Percentiles rank a stretch among this genome's conserved stretches.
Conservation (phyloP, 2,113 vertebrate species). For the Chaenogobius annularis region DNA sequence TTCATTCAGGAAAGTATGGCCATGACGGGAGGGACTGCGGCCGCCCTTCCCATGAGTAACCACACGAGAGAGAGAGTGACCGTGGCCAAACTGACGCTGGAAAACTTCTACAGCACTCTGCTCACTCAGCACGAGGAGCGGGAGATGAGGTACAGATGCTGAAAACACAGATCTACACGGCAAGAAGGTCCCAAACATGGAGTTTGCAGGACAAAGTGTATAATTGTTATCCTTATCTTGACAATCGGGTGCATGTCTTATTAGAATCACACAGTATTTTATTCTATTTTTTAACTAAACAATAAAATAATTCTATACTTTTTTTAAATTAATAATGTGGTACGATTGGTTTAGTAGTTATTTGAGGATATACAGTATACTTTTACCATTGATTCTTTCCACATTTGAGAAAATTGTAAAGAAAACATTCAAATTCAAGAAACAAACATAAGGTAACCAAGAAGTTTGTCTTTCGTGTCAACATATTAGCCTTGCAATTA, state of each 20-base stretch:
- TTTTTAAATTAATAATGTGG: too few relatives aligned
- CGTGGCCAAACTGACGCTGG: slow-evolving; percentile 95
- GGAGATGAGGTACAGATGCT: slow-evolving; percentile 86
- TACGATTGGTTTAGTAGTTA: too few relatives aligned
- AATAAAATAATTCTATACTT: too few relatives aligned
- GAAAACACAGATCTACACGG: not conserved
- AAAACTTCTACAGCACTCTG: slow-evolving; percentile 99
- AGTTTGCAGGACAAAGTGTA: not conserved
- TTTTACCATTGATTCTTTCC: too few relatives aligned
- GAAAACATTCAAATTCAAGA: too few relatives aligned
- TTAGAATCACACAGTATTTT: too few relatives aligned
- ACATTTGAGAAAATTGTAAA: too few relatives aligned
- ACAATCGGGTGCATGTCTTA: too few relatives aligned
- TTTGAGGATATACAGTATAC: too few relatives aligned
- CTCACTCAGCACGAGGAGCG: slow-evolving; percentile 96
- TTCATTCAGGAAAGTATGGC: slow-evolving; percentile 86
- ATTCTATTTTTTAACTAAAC: too few relatives aligned
- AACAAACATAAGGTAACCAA: not conserved
- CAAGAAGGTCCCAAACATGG: not conserved
- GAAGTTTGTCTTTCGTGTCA: not conserved
- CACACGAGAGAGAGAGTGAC: slow-evolving; percentile 98
- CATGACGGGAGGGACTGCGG: slow-evolving; percentile 90
- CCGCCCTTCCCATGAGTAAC: slow-evolving; percentile 96
- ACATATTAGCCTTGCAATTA: not conserved
- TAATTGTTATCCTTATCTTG: too few relatives aligned